Evolutionary conservation across 2,113 vertebrate genomes (phyloP).

Genomic region (Sander lucioperca): DNA sequence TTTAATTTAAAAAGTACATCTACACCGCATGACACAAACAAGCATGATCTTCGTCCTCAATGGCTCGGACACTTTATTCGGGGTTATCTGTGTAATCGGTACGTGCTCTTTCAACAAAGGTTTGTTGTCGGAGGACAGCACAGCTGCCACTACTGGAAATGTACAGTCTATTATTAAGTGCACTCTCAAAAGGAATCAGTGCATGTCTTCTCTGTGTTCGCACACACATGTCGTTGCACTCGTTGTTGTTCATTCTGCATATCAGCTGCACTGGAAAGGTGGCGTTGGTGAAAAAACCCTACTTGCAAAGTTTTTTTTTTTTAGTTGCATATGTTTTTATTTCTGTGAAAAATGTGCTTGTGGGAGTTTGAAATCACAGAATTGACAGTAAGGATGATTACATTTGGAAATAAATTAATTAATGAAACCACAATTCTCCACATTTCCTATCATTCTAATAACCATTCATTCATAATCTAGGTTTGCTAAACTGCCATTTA

Average conservation of each 20-base stretch:
- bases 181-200: slow-evolving; percentile 33
- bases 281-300: slow-evolving; percentile 25
- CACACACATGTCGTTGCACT: slow-evolving; percentile 25
- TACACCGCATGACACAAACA: slow-evolving; percentile 51
- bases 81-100: slow-evolving; percentile 12
- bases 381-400: slow-evolving; percentile 40
- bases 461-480: background rate
- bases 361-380: slow-evolving; percentile 31
- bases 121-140: background rate
- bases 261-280: slow-evolving; percentile 17
- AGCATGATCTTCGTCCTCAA: slow-evolving; percentile 50
- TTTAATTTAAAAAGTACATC: slow-evolving; percentile 38
- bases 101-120: background rate
- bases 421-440: slow-evolving; percentile 27
- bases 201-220: slow-evolving; percentile 41
- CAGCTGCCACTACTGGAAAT: slow-evolving; percentile 16
- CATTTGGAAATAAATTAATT: slow-evolving; percentile 65
- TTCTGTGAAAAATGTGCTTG: slow-evolving; percentile 38
- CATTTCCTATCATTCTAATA: background rate
- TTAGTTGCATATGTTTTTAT: slow-evolving; percentile 49
- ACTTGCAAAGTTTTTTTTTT: slow-evolving; percentile 40
- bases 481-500: background rate
- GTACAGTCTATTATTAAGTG: slow-evolving; percentile 9
- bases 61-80: slow-evolving; percentile 18
- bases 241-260: slow-evolving; percentile 29